These are phyloP conservation scores for Eristalis pertinax DNA, from an alignment of 2,888 invertebrate species.

Conservation along the genomic window DNA sequence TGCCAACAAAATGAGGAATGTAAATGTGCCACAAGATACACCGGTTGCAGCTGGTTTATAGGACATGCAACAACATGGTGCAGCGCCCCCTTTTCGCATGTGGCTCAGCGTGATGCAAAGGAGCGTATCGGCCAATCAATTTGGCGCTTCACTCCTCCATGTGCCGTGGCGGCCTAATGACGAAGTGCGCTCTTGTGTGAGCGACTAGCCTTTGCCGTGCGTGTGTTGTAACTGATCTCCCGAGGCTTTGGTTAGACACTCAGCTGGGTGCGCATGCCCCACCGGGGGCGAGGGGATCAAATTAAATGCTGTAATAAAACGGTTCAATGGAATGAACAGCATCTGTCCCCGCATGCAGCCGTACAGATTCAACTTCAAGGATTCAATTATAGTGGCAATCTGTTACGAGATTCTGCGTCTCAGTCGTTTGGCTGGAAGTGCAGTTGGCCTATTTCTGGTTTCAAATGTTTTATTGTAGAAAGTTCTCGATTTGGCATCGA, in stretches of 20 bases:
- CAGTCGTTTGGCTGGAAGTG: neutral
- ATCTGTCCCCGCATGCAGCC: neutral
- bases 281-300: conserved; percentile 18
- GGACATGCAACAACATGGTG: conserved; percentile 50
- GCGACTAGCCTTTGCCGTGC: neutral
- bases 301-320: conserved; percentile 76
- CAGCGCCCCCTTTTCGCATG: neutral
- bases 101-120: conserved; percentile 31
- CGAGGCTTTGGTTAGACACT: neutral
- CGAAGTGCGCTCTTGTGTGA: neutral
- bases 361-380: neutral
- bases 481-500: neutral
- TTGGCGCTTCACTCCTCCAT: conserved; percentile 11
- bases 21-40: conserved; percentile 22
- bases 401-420: neutral
- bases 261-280: neutral
- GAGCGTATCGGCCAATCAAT: conserved; percentile 51
- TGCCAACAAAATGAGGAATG: neutral
- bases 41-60: conserved; percentile 30
- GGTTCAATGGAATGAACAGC: conserved; percentile 79
- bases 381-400: neutral
- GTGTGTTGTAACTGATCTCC: neutral
- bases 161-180: neutral
- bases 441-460: neutral
- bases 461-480: neutral